Evolutionary conservation across 2,888 invertebrate genomes (phyloP), one percentile per base, ranked within the genome.

Genomic region (Apodemia duryi): DNA sequence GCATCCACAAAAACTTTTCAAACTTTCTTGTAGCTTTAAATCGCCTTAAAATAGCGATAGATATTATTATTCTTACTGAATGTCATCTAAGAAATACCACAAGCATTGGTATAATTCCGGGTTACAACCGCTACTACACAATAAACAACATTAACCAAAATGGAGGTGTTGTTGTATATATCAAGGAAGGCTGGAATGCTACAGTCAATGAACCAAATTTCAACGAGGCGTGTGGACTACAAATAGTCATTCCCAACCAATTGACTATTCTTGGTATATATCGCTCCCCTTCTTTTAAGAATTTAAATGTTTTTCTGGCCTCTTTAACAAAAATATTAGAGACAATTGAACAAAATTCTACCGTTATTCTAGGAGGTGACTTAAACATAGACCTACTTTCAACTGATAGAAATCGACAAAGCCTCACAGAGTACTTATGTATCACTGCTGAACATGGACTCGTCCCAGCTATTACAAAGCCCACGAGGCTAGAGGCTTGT

Each of bases 81-180:
- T 67, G 65, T 52, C 61, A 65, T 38, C n/a, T 65, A 6, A 49
- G 49, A 11, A 61, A 60, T 13, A 49, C 62, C 13, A 60, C 61
- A 35, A 41, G 38, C 28, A 62, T 64, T 21, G 57, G 57, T 13
- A 32, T n/a, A 28, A 57, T 57, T 28, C 57, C 57, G 6, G 57
- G 57, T 3, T 57, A 32, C 11, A 57, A 28, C 11, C 1, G 41
- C 63, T 51, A 49, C 13, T 6, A 32, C 11, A 63, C 63, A 6
- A 49, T 4, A 21, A 63, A 41, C 11, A 61, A 62, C 35, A 38
- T 57, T 63, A 62, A 66, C 61, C 65, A 60, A 21, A 63, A 60
- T 63, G 67, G 68, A 63, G 68, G 35, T 57, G 64, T 63, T 32
- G 68, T 63, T 65, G 67, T 68, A 49, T 65, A 64, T 63, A 66